These are phyloP conservation scores for Phenganax marumi DNA, from an alignment of 92 coral and sea anemone genomes.

Conservation along the genomic window DNA sequence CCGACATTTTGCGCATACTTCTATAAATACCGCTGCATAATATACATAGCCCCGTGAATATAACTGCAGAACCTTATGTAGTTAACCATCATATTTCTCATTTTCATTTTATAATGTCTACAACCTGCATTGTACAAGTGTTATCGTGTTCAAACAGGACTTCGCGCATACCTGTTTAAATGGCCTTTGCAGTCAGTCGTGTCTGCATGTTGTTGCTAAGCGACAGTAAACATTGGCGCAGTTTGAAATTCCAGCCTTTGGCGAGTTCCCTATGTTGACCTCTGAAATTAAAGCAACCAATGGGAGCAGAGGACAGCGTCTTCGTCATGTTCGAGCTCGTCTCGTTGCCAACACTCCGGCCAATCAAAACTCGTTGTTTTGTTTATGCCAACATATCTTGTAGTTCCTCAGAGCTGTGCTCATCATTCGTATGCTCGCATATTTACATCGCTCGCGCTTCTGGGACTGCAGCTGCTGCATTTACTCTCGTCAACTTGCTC, in stretches of 20 bases:
- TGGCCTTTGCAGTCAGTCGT: conserved; percentile 27
- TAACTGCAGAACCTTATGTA: neutral
- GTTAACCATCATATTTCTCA: neutral
- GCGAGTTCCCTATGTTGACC: conserved; percentile 7
- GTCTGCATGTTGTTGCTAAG: conserved; percentile 28
- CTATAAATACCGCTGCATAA: neutral
- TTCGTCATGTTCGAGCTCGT: conserved; percentile 5
- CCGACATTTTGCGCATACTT: neutral
- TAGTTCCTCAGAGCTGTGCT: conserved; percentile 15
- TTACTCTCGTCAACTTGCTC: too few relatives aligned
- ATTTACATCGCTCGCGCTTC: neutral
- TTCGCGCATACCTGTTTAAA: conserved; percentile 14
- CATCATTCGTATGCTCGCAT: conserved; percentile 21
- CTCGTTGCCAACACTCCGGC: conserved; percentile 41
- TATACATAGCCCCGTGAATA: neutral
- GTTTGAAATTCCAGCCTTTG: conserved; percentile 9
- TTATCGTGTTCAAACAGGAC: neutral
- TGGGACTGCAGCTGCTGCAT: too few relatives aligned
- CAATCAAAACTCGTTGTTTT: conserved; percentile 21
- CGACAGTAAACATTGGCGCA: conserved; percentile 14
- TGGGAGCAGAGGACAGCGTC: neutral
- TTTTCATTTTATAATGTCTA: neutral
- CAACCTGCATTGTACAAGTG: neutral
- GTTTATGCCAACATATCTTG: conserved; percentile 23
- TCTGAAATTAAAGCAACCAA: conserved; percentile 23